Evolutionary conservation across 1,140 invertebrate genomes (phyloP).

Genomic region (Drosophila kurseongensis): DNA sequence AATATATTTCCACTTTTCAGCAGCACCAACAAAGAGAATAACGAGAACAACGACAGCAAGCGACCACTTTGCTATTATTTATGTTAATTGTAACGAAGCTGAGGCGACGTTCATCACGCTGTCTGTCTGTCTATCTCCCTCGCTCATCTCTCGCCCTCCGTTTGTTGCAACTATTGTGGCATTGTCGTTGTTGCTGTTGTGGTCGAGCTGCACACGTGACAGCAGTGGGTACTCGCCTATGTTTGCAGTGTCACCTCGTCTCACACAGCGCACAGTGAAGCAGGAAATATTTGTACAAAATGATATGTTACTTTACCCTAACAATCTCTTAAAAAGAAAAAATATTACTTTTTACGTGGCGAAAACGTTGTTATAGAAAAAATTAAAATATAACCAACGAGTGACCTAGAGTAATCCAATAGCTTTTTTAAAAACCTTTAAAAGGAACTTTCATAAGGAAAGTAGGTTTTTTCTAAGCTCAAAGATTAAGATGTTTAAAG

Average conservation of each 20-base stretch:
- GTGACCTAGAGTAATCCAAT: no score
- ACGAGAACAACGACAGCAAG: conserved; percentile 36
- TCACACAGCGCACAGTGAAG: conserved; percentile 11
- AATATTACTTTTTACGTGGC: no score
- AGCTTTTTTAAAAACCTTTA: no score
- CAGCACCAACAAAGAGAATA: conserved; percentile 35
- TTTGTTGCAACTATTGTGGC: conserved; percentile 44
- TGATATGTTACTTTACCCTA: no score
- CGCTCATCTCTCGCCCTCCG: conserved; percentile 15
- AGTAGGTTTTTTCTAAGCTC: no score
- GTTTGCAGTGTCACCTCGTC: conserved; percentile 33
- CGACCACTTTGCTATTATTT: conserved; percentile 78
- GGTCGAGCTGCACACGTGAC: conserved; percentile 53
- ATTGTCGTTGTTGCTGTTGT: conserved; percentile 35
- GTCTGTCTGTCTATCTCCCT: conserved; percentile 34
- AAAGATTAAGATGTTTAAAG: no score
- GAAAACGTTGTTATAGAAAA: no score
- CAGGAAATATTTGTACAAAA: background rate
- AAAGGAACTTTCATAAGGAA: no score
- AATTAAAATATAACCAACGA: no score
- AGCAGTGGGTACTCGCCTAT: conserved; percentile 31
- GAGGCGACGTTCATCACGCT: conserved; percentile 70
- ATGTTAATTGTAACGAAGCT: conserved; percentile 74
- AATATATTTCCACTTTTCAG: conserved; percentile 69
- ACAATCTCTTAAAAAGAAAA: no score